Evolutionary conservation across 2,888 invertebrate genomes (phyloP).

Genomic region (Acleris cristana): DNA sequence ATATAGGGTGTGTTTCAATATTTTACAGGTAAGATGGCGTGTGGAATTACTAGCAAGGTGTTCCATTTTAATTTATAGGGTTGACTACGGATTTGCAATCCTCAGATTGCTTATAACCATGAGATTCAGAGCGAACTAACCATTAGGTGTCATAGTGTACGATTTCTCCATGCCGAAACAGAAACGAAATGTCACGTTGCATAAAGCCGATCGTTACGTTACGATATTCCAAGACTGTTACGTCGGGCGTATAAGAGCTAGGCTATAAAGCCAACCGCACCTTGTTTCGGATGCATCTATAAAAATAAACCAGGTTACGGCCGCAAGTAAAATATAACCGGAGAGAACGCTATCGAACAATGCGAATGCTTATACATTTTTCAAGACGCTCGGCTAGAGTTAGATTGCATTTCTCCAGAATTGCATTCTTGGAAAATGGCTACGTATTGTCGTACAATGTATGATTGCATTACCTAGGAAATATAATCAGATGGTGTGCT

Average conservation of each 20-base stretch:
- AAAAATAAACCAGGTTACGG: conserved; percentile 57
- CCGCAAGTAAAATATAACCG: conserved; percentile 53
- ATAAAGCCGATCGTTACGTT: background rate
- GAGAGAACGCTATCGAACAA: conserved; percentile 54
- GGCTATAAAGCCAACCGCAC: conserved; percentile 39
- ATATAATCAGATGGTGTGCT: conserved; percentile 10
- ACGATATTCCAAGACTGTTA: background rate
- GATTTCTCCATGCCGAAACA: too few species aligned
- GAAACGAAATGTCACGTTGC: too few species aligned
- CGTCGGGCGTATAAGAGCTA: conserved; percentile 1
- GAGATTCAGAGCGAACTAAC: too few species aligned
- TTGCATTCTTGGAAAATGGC: conserved; percentile 50
- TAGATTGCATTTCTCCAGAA: conserved; percentile 55
- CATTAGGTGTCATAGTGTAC: too few species aligned
- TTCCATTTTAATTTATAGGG: too few species aligned
- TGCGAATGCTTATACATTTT: conserved; percentile 59
- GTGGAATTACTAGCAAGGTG: too few species aligned
- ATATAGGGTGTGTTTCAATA: too few species aligned
- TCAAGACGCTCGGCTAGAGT: conserved; percentile 54
- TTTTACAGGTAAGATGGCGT: too few species aligned
- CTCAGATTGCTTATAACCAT: too few species aligned
- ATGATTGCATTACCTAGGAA: conserved; percentile 26
- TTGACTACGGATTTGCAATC: too few species aligned
- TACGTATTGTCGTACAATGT: conserved; percentile 36
- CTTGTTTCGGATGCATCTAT: conserved; percentile 53